phyloP scores from a whole-genome alignment of 1,140 invertebrate species.

The Bilobella aurantiaca region DNA sequence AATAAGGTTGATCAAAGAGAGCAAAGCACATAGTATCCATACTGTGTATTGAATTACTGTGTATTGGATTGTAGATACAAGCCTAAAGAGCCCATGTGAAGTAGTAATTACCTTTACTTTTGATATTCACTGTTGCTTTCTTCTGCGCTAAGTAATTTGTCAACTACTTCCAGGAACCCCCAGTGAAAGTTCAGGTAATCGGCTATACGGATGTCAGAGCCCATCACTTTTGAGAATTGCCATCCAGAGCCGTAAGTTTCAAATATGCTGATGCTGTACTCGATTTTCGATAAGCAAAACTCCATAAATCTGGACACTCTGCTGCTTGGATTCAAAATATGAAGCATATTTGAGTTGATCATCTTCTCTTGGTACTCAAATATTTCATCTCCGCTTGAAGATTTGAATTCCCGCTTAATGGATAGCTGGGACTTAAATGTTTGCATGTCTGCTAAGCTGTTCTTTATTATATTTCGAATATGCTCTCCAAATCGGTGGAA shows the following conservation, averaged over 20 bases:
- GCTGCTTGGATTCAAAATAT: neutral
- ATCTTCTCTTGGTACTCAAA: neutral
- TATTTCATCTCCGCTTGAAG: neutral
- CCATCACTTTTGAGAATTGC: neutral
- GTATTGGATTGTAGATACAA: neutral
- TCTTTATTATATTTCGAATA: neutral
- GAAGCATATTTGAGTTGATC: neutral
- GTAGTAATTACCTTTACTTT: neutral
- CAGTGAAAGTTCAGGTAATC: neutral
- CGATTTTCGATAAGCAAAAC: neutral
- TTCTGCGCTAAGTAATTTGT: neutral
- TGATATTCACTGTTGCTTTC: neutral
- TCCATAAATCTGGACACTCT: neutral
- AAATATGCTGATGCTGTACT: neutral
- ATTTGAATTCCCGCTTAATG: neutral
- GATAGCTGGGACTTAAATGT: neutral
- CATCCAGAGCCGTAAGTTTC: slow-evolving; percentile 7
- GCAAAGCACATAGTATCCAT: no score
- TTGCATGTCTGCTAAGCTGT: neutral
- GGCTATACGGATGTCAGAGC: neutral
- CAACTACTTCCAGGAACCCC: neutral
- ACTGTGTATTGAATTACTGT: neutral
- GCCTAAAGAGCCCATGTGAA: slow-evolving; percentile 1
- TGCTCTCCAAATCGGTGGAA: neutral
- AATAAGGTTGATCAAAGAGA: no score